These are phyloP conservation scores for Eucidaris tribuloides DNA, from an alignment of 35 echinoderm and acorn worm species.

Conservation along the genomic window DNA sequence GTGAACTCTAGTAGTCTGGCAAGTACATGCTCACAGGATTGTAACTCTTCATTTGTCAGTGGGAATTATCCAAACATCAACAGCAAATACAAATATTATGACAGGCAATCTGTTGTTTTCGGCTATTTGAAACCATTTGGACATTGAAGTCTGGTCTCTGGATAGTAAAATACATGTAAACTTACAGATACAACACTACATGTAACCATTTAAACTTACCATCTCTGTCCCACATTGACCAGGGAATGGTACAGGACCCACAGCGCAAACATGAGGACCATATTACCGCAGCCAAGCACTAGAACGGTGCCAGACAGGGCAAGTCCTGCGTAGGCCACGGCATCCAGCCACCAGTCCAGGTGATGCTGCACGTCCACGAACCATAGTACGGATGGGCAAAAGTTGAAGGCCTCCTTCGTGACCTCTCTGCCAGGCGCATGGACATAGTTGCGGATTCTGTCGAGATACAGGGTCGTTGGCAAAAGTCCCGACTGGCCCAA, in stretches of 20 bases:
- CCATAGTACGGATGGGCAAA: slow-evolving; percentile 87
- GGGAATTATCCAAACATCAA: too few species aligned
- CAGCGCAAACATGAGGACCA: slow-evolving; percentile 80
- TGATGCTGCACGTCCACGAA: slow-evolving; percentile 52
- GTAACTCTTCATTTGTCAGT: too few species aligned
- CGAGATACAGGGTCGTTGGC: slow-evolving; percentile 69
- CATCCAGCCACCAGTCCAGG: slow-evolving; percentile 81
- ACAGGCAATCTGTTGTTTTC: too few species aligned
- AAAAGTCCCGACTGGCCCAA: slow-evolving; percentile 72
- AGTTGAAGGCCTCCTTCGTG: slow-evolving; percentile 53
- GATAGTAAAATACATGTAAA: too few species aligned
- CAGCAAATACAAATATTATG: too few species aligned
- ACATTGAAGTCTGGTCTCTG: too few species aligned
- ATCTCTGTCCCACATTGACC: slow-evolving; percentile 95
- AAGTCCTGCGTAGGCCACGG: slow-evolving; percentile 74
- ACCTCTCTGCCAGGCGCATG: slow-evolving; percentile 39
- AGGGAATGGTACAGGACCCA: slow-evolving; percentile 94
- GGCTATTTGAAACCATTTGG: too few species aligned
- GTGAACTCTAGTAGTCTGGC: too few species aligned
- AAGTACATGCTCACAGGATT: too few species aligned
- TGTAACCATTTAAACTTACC: slow-evolving; percentile 61
- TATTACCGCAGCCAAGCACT: slow-evolving; percentile 76
- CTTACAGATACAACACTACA: too few species aligned
- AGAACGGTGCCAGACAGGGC: slow-evolving; percentile 57
- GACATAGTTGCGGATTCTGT: slow-evolving; percentile 79